phyloP scores from a whole-genome alignment of 2,113 vertebrate genomes.

The Aptenodytes patagonicus region DNA sequence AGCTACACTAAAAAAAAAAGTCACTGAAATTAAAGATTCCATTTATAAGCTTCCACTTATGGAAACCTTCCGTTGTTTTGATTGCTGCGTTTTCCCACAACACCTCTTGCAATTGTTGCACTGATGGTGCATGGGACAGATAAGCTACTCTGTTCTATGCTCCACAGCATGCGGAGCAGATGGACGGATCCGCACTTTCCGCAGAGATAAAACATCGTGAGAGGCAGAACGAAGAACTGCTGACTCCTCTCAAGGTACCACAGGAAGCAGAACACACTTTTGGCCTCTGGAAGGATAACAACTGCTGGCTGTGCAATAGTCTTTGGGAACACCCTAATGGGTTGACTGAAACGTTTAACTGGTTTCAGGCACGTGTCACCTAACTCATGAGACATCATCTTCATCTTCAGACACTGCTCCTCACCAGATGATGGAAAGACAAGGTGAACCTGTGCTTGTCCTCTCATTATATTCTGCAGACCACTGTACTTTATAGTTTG shows the following conservation, averaged over 20 bases:
- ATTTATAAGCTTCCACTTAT: not conserved
- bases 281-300: not conserved
- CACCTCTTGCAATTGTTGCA: not conserved
- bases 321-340: not conserved
- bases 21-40: not conserved
- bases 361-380: not conserved
- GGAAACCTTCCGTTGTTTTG: not conserved
- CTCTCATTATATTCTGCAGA: slow-evolving; percentile 39
- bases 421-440: slow-evolving; percentile 22
- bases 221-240: not conserved
- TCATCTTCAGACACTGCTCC: not conserved
- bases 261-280: not conserved
- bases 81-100: not conserved
- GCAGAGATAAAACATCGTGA: not conserved
- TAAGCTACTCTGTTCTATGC: not conserved
- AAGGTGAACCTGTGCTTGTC: slow-evolving; percentile 20
- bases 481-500: not conserved
- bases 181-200: not conserved
- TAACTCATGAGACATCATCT: not conserved
- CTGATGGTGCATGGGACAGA: not conserved
- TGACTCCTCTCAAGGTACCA: not conserved
- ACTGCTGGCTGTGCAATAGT: not conserved
- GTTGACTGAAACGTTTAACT: not conserved
- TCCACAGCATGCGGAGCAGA: not conserved
- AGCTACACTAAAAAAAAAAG: not conserved